A percentile compares a stretch with the other conserved stretches of the same genome.
Evolutionary conservation across 2,888 invertebrate genomes (phyloP).

Genomic region (Metallyticus violacea): DNA sequence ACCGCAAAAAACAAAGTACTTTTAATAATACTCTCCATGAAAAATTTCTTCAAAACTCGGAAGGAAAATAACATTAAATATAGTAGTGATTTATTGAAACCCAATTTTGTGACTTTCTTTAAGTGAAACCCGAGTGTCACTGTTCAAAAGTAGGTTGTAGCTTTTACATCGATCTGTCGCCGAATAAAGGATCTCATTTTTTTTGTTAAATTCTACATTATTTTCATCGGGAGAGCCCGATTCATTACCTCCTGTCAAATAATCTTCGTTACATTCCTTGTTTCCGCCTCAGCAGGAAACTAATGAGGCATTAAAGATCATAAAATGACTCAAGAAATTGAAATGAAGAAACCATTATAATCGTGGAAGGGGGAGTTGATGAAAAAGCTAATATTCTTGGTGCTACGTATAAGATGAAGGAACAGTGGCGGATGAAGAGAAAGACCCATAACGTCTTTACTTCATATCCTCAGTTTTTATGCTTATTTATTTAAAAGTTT

Average conservation of each 20-base stretch:
- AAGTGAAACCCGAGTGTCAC: not conserved
- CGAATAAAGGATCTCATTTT: not conserved
- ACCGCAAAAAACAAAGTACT: too few relatives aligned
- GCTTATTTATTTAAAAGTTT: too few relatives aligned
- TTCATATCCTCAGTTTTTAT: too few relatives aligned
- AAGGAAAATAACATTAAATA: too few relatives aligned
- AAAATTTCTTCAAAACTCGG: too few relatives aligned
- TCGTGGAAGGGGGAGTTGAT: not conserved
- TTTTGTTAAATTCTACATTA: not conserved
- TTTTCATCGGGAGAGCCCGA: not conserved
- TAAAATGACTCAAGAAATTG: constrained; percentile 1
- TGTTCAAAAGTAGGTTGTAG: not conserved
- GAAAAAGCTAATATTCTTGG: not conserved
- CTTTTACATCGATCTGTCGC: too few relatives aligned
- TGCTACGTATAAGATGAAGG: not conserved
- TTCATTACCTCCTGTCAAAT: not conserved
- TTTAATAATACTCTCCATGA: not conserved
- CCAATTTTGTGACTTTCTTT: not conserved
- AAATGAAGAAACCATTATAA: not conserved
- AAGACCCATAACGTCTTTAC: too few relatives aligned
- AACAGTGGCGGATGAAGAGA: not conserved
- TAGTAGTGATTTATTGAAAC: too few relatives aligned
- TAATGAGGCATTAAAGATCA: constrained; percentile 9
- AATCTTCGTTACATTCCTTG: not conserved
- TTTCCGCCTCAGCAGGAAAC: constrained; percentile 1